Percentiles rank a stretch among this genome's conserved stretches.
Evolutionary conservation across 64 coral and sea anemone species (phyloP).

Genomic region (Porites australiensis): DNA sequence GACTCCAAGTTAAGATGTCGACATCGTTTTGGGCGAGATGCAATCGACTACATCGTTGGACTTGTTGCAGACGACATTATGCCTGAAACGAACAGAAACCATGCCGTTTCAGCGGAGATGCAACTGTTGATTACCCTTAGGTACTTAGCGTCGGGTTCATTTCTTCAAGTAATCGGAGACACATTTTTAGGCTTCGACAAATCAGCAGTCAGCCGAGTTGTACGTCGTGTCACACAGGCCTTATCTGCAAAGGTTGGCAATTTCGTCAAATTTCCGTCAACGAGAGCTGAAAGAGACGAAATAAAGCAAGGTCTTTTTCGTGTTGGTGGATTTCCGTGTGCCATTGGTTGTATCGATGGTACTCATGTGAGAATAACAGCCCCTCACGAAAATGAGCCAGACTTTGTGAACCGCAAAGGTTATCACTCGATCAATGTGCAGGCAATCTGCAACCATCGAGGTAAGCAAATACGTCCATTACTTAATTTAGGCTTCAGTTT

Average conservation of each 20-base stretch:
- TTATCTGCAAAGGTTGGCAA: constrained; percentile 28
- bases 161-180: constrained; percentile 38
- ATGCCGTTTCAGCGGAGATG: constrained; percentile 5
- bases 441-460: too few species aligned
- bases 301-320: constrained; percentile 29
- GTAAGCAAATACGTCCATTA: background rate
- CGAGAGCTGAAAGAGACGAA: constrained; percentile 40
- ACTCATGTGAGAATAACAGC: background rate
- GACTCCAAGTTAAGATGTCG: constrained; percentile 40
- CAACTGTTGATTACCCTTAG: constrained; percentile 21
- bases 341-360: constrained; percentile 45
- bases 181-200: constrained; percentile 45
- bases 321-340: constrained; percentile 48
- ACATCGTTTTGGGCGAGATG: constrained; percentile 50
- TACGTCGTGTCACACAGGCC: constrained; percentile 27
- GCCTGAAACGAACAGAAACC: constrained; percentile 22
- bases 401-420: background rate
- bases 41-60: constrained; percentile 23
- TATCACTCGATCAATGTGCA: background rate
- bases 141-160: constrained; percentile 53
- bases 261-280: constrained; percentile 31
- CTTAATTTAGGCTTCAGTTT: background rate
- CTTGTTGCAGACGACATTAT: constrained; percentile 36
- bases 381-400: too few species aligned
- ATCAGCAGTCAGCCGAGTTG: constrained; percentile 47